Base-by-base conservation (phyloP, 2,888 invertebrate species). In the Pristionchus japonicus region DNA sequence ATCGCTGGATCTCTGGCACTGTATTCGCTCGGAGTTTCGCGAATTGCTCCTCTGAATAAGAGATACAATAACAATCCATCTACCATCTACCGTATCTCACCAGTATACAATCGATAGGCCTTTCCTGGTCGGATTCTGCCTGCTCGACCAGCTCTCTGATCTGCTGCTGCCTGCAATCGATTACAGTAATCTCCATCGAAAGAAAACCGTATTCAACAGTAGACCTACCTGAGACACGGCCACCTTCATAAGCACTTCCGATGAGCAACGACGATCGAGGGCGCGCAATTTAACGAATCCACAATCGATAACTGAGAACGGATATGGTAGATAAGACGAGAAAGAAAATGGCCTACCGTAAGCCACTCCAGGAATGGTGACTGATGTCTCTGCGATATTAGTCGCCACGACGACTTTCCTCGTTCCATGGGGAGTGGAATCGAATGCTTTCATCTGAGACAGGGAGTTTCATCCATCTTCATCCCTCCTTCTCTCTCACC, bases 321-420 rank as follows among this genome's bases (percentile, higher is more conserved):
- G n/a, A n/a, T n/a, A n/a, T n/a, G n/a, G n/a, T n/a, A n/a, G n/a
- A n/a, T n/a, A n/a, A 49, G 34, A 34, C 7, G n/a, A 13, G 27
- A 27, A 27, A 20, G 27, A 15, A 23, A 52, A 11, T 6, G 17
- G 34, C 34, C 1, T 95, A 97, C 97, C 97, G 95, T 97, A 98
- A 49, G 96, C 96, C 90, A 99, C 96, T 40, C 98, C 98, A 6
- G 97, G 96, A 93, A 99, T 98, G 0, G 99, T 99, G 31, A 99
- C 96, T 1, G 98, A 98, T 0, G 99, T 97, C 95, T 99, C 99
- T 0, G 99, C 98, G 87, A 99, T 97, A 94, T 99, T 99, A 0
- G 98, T 99, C 0, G 98, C 97, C 7, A 99, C 95, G 0, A 99
- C 96, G 37, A 98, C 96, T 95, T 98, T 99, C 47, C 99, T 95